These are phyloP conservation scores for Cinara cedri DNA, from an alignment of 2,888 invertebrate genomes.

Conservation along the genomic window DNA sequence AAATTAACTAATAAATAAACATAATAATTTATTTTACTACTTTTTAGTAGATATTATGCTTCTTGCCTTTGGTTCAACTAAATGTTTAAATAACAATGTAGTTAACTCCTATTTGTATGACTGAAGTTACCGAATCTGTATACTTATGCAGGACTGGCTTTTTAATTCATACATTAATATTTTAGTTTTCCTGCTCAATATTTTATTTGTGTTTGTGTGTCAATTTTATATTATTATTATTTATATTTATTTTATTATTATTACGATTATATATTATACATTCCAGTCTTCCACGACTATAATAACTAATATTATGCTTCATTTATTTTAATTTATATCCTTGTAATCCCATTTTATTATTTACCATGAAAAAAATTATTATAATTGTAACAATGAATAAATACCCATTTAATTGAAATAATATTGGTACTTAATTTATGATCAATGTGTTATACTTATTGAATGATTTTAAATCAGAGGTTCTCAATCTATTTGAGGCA, in stretches of 20 bases:
- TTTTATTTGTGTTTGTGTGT: conserved; percentile 40
- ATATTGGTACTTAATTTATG: too few relatives aligned
- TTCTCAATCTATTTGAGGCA: too few relatives aligned
- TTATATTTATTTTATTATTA: conserved; percentile 29
- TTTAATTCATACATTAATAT: conserved; percentile 21
- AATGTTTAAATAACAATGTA: conserved; percentile 22
- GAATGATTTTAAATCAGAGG: too few relatives aligned
- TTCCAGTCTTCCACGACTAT: conserved; percentile 55
- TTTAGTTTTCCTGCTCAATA: conserved; percentile 51
- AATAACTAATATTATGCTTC: conserved; percentile 10
- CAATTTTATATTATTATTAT: conserved; percentile 45
- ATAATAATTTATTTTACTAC: background rate
- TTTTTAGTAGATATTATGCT: background rate
- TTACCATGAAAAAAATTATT: conserved; percentile 1
- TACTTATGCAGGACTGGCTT: conserved; percentile 43
- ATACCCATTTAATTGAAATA: too few relatives aligned
- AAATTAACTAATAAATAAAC: background rate
- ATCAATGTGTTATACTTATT: too few relatives aligned
- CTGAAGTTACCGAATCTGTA: conserved; percentile 52
- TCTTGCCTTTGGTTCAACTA: background rate
- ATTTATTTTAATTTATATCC: conserved; percentile 10
- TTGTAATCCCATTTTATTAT: conserved; percentile 27
- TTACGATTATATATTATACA: conserved; percentile 26
- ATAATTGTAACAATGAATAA: background rate
- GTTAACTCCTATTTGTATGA: conserved; percentile 21